These are phyloP conservation scores for Pseudonaja textilis DNA, from an alignment of 2,113 vertebrate species.

Conservation along the genomic window DNA sequence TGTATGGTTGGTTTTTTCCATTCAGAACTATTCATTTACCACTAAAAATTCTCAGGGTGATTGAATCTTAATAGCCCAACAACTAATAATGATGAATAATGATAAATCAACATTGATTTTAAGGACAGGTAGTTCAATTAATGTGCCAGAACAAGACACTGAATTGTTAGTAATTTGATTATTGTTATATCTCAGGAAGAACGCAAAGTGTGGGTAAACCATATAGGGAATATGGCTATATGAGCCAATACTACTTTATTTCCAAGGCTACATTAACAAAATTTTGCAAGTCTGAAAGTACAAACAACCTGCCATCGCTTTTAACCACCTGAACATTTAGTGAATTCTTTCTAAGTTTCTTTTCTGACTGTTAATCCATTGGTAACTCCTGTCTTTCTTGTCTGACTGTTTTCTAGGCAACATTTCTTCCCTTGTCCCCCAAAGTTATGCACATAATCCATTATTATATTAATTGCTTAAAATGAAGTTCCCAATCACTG, in stretches of 20 bases:
- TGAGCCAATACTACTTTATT: no score
- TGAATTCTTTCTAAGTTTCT: neutral
- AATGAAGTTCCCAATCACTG: neutral
- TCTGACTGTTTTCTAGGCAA: neutral
- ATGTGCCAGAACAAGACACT: neutral
- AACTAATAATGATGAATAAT: neutral
- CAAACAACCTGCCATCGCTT: neutral
- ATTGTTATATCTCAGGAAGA: neutral
- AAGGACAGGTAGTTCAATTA: neutral
- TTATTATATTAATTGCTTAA: neutral
- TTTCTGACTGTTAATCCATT: neutral
- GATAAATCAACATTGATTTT: neutral
- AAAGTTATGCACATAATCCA: neutral
- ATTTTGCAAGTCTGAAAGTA: neutral
- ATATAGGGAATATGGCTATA: no score
- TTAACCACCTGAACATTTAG: neutral
- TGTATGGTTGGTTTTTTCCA: neutral
- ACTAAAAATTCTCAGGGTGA: neutral
- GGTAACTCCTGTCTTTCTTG: neutral
- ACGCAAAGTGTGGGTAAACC: neutral
- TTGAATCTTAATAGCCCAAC: neutral
- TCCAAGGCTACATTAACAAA: neutral
- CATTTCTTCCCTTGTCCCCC: neutral
- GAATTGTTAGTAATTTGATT: neutral
- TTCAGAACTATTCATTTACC: neutral